Evolutionary conservation across 2,888 invertebrate species (phyloP).

Genomic region (Hyles lineata): DNA sequence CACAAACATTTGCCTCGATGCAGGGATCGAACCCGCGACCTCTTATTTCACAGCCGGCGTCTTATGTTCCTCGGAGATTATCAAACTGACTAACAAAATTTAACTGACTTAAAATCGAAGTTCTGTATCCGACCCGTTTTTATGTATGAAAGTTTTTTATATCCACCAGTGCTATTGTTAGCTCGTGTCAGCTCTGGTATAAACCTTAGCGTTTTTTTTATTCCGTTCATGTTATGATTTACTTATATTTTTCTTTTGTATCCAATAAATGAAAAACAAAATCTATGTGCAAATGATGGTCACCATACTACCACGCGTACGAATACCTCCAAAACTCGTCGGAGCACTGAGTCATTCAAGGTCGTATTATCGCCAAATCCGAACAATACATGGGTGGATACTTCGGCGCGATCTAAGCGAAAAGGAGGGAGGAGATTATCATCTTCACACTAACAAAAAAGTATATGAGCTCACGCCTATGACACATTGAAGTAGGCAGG

Average conservation of each 20-base stretch:
- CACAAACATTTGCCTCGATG: background rate
- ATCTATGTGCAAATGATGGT: background rate
- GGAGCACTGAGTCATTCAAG: conserved; percentile 17
- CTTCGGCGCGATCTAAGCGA: background rate
- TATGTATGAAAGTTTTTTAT: background rate
- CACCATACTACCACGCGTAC: background rate
- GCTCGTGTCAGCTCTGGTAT: too few relatives aligned
- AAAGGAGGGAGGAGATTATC: background rate
- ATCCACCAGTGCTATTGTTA: background rate
- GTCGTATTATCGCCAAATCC: conserved; percentile 19
- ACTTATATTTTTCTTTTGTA: too few relatives aligned
- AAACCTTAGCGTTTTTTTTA: too few relatives aligned
- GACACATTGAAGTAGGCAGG: too few relatives aligned
- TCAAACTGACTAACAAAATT: too few relatives aligned
- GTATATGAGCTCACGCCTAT: background rate
- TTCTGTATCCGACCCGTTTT: too few relatives aligned
- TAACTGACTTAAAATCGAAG: too few relatives aligned
- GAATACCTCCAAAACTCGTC: background rate
- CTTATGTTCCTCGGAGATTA: too few relatives aligned
- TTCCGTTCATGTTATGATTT: too few relatives aligned
- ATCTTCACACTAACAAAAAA: background rate
- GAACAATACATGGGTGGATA: conserved; percentile 15
- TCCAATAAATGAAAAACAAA: background rate
- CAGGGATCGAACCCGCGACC: background rate
- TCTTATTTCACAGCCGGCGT: background rate